These are phyloP conservation scores for Pegoplata infirma DNA, from an alignment of 2,888 invertebrate species.

Conservation along the genomic window DNA sequence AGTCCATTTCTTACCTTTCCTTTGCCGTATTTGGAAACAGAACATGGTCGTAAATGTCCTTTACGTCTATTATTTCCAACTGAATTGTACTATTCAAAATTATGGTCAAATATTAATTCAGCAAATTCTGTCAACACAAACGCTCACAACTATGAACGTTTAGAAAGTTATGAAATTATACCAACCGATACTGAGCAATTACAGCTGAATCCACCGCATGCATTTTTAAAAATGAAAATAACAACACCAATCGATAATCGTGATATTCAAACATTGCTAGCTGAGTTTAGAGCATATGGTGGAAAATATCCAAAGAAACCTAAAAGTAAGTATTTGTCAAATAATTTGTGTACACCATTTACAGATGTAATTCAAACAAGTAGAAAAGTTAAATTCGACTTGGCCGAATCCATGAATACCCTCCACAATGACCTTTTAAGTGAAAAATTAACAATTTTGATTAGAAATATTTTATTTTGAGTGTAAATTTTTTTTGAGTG, in stretches of 20 bases:
- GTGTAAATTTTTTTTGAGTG: too few relatives aligned
- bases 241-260: slow-evolving; percentile 82
- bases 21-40: slow-evolving; percentile 92
- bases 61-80: slow-evolving; percentile 86
- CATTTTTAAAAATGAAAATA: slow-evolving; percentile 86
- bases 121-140: slow-evolving; percentile 54
- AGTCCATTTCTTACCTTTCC: slow-evolving; percentile 92
- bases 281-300: slow-evolving; percentile 92
- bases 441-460: too few relatives aligned
- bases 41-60: slow-evolving; percentile 86
- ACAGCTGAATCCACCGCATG: slow-evolving; percentile 82
- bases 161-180: slow-evolving; percentile 68
- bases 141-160: slow-evolving; percentile 63
- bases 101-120: slow-evolving; percentile 77
- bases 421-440: too few relatives aligned
- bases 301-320: slow-evolving; percentile 80
- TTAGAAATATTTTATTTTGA: too few relatives aligned
- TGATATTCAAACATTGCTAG: slow-evolving; percentile 85
- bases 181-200: slow-evolving; percentile 65
- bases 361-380: too few relatives aligned
- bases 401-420: too few relatives aligned
- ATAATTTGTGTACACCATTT: too few relatives aligned
- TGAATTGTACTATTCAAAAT: slow-evolving; percentile 85
- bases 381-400: too few relatives aligned
- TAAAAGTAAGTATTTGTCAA: slow-evolving; percentile 71